Base-by-base conservation (phyloP, 2,113 vertebrate species). In the Varanus salvator region DNA sequence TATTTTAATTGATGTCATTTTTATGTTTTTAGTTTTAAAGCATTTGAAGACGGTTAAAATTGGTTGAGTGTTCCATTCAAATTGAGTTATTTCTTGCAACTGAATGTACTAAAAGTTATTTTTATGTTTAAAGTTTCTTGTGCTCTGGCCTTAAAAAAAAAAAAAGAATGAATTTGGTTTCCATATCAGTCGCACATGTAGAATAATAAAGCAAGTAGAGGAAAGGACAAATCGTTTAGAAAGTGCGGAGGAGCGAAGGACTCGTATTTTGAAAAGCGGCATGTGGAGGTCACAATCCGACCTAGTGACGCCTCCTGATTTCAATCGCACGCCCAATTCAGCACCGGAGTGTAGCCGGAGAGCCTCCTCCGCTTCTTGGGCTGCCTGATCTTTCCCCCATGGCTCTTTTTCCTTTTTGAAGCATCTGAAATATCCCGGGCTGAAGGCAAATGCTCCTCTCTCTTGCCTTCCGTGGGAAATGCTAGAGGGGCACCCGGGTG, bases 191-290 rank as follows among this genome's bases (percentile, higher is more conserved):
- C 90, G 85, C 86, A 88, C 95, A 92, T 83, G 93, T 90, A 84
- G n/a, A 54, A 74, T 23, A 23, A 19, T 64, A 8, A 48, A 23
- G 50, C n/a, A 7, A 27, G 23, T 6, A 15, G 7, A 15, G 48
- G 50, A 8, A 80, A 80, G 75, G 86, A 64, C 27, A 48, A 38
- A 87, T 93, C 90, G 91, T 95, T 93, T 94, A 75, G 91, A 92
- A 93, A 82, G 85, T 91, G 78, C 91, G 93, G 95, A 93, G 86
- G 91, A 93, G 87, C 87, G 90, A 84, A 96, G 94, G 97, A 96
- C 97, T 97, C 90, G 94, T 97, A 97, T 97, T 97, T 97, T 97
- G 96, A 97, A 97, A 93, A 93, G 96, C 88, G 91, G 93, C 90
- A 93, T 92, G 89, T 90, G 6, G 80, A 72, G 54, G 15, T 60